phyloP scores from a whole-genome alignment of 2,797 vertebrate species.

The Cossypha heuglini region DNA sequence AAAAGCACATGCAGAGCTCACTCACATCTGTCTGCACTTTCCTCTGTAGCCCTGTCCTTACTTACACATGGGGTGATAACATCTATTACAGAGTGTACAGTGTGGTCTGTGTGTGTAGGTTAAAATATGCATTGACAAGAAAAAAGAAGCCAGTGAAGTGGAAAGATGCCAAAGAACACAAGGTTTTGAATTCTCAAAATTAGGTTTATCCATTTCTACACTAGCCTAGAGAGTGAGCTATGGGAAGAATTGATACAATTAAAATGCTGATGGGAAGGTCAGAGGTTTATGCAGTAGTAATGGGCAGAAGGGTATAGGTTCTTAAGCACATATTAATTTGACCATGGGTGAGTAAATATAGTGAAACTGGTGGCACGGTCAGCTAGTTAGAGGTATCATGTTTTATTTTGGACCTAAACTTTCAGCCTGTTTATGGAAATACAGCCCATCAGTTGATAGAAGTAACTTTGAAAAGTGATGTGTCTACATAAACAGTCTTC shows the following conservation, averaged over 20 bases:
- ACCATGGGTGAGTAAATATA: background rate
- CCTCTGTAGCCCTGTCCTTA: background rate
- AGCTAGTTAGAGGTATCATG: background rate
- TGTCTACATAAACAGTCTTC: background rate
- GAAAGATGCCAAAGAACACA: slow-evolving; percentile 17
- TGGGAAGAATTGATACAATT: background rate
- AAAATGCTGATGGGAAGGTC: background rate
- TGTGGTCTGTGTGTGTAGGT: background rate
- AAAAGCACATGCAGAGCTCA: background rate
- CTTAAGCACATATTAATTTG: background rate
- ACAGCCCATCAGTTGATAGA: background rate
- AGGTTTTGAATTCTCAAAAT: background rate
- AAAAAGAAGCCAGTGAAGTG: slow-evolving; percentile 21
- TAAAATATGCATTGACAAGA: background rate
- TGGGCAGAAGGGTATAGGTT: background rate
- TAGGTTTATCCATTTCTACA: background rate
- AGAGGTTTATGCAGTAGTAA: background rate
- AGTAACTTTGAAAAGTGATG: background rate
- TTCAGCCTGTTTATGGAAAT: background rate
- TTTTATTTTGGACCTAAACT: background rate
- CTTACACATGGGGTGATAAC: background rate
- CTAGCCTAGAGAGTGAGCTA: background rate
- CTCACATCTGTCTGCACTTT: background rate
- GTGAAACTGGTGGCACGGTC: background rate
- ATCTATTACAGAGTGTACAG: background rate